These are phyloP conservation scores for Meliscaeva auricollis DNA, from an alignment of 2,888 invertebrate genomes.

Conservation along the genomic window DNA sequence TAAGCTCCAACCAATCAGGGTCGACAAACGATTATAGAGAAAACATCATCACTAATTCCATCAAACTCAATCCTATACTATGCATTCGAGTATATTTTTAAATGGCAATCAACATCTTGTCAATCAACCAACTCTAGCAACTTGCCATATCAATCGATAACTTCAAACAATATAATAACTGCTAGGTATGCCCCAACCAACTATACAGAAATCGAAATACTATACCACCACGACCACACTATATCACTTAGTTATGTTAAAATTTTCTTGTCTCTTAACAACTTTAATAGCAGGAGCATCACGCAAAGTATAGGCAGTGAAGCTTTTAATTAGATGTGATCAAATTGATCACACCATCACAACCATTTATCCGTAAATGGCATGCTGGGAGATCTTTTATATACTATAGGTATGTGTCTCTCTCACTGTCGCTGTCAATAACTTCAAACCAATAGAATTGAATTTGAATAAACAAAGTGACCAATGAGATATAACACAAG, in stretches of 20 bases:
- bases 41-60: constrained; percentile 12
- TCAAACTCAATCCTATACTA: not conserved
- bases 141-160: constrained; percentile 18
- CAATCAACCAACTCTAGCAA: constrained; percentile 14
- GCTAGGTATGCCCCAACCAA: constrained; percentile 3
- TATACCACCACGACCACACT: constrained; percentile 6
- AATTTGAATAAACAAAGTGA: constrained; percentile 56
- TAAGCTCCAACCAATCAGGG: constrained; percentile 30
- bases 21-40: constrained; percentile 19
- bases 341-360: constrained; percentile 45
- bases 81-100: constrained; percentile 1
- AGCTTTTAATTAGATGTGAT: constrained; percentile 48
- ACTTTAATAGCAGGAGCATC: not conserved
- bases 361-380: constrained; percentile 8
- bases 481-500: constrained; percentile 58
- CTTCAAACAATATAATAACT: constrained; percentile 10
- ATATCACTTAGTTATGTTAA: constrained; percentile 1
- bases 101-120: constrained; percentile 33
- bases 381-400: not conserved
- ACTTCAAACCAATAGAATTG: constrained; percentile 51
- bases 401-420: too few species aligned
- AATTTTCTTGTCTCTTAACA: not conserved
- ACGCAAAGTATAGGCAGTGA: not conserved
- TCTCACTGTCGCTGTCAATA: not conserved
- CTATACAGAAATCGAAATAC: not conserved